Conservation (phyloP, 53 echinoderm and acorn worm species). For the Stichopus horrens region DNA sequence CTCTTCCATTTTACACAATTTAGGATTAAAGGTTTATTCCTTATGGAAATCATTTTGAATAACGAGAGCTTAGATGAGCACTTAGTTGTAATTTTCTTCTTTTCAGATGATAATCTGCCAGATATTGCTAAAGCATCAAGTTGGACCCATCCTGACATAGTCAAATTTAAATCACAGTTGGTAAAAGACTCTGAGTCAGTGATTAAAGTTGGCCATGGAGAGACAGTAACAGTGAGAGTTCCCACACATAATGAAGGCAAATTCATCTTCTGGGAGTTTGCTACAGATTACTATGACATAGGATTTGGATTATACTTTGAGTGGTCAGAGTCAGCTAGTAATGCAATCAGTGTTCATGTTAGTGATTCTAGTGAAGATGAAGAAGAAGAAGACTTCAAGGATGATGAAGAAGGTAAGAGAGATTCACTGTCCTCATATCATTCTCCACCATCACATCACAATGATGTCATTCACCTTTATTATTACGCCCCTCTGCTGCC, state of each 20-base stretch:
- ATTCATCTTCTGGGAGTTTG: constrained; percentile 99
- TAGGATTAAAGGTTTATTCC: no score
- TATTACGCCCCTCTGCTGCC: no score
- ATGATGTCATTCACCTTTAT: no score
- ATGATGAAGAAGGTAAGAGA: constrained; percentile 66
- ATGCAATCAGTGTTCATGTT: constrained; percentile 95
- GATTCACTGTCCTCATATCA: not conserved
- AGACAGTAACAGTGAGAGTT: constrained; percentile 94
- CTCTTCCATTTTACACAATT: no score
- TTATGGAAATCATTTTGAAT: no score
- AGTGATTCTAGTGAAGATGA: constrained; percentile 98
- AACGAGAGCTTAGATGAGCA: no score
- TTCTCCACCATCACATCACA: no score
- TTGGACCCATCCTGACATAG: constrained; percentile 84
- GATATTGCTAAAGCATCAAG: constrained; percentile 91
- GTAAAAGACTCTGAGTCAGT: constrained; percentile 86
- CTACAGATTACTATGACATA: constrained; percentile 96
- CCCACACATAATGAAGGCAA: constrained; percentile 96
- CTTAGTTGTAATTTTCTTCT: no score
- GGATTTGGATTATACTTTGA: constrained; percentile 99
- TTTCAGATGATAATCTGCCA: constrained; percentile 64
- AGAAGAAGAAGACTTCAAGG: constrained; percentile 72
- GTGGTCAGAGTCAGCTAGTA: constrained; percentile 95
- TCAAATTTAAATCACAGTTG: constrained; percentile 88
- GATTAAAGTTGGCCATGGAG: constrained; percentile 91